Evolutionary conservation across 2,797 vertebrate genomes (phyloP).

Genomic region (Lacerta agilis): DNA sequence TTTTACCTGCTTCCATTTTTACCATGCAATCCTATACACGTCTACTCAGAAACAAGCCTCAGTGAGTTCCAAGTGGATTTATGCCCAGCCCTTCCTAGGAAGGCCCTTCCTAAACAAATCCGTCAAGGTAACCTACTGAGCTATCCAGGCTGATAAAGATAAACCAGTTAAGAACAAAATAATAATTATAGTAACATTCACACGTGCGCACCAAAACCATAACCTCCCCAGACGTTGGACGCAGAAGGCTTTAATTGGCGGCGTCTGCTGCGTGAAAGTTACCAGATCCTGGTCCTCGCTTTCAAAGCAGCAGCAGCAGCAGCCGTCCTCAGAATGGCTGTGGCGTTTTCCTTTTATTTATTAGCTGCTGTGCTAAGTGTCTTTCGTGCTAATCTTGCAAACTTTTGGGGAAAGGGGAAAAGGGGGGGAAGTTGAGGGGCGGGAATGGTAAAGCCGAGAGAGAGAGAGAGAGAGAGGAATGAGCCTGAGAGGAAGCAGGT

Average conservation of each 20-base stretch:
- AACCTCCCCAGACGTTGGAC: not conserved
- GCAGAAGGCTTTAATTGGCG: not conserved
- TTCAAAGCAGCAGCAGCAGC: not conserved
- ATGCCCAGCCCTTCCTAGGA: not conserved
- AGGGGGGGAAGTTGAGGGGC: constrained; percentile 44
- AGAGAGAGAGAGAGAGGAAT: not conserved
- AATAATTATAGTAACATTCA: too few relatives aligned
- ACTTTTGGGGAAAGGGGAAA: too few relatives aligned
- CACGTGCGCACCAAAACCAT: not conserved
- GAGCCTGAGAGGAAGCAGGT: not conserved
- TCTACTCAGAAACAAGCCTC: too few relatives aligned
- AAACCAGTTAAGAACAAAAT: too few relatives aligned
- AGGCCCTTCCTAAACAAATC: not conserved
- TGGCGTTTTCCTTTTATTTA: too few relatives aligned
- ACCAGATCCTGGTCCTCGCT: not conserved
- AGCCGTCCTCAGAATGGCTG: too few relatives aligned
- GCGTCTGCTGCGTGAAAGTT: too few relatives aligned
- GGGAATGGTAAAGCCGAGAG: constrained; percentile 49
- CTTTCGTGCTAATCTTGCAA: too few relatives aligned
- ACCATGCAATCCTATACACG: not conserved
- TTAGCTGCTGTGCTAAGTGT: too few relatives aligned
- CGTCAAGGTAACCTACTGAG: not conserved
- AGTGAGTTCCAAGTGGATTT: too few relatives aligned
- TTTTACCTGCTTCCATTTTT: not conserved
- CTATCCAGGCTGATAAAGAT: too few relatives aligned